Percentiles rank a stretch among this genome's conserved stretches.
Evolutionary conservation across 2,113 vertebrate species (phyloP).

Genomic region (Datnioides undecimradiatus): DNA sequence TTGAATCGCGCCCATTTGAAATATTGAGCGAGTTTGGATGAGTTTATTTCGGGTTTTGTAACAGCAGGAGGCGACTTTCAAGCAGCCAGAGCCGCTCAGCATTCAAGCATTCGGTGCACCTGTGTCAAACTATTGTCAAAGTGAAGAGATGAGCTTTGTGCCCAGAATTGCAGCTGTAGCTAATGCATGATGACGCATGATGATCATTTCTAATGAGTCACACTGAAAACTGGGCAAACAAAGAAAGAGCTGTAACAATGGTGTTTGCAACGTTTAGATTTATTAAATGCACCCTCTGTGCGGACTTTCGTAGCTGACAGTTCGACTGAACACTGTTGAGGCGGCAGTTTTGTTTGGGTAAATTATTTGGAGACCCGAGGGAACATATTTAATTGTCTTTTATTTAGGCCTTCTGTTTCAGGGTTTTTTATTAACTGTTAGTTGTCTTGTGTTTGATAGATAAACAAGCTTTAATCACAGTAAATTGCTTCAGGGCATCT

Average conservation of each 20-base stretch:
- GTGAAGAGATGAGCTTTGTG: background rate
- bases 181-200: background rate
- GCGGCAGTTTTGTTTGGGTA: constrained; percentile 35
- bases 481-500: constrained; percentile 19
- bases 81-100: background rate
- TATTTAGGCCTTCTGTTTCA: constrained; percentile 39
- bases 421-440: constrained; percentile 43
- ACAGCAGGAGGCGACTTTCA: background rate
- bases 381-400: constrained; percentile 54
- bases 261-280: constrained; percentile 7
- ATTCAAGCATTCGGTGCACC: background rate
- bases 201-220: constrained; percentile 5
- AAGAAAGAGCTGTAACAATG: background rate
- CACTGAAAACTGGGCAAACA: constrained; percentile 4
- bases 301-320: constrained; percentile 4
- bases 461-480: constrained; percentile 59
- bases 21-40: constrained; percentile 4
- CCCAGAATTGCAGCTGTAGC: background rate
- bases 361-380: constrained; percentile 40
- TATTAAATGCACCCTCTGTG: constrained; percentile 4
- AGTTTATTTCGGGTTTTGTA: background rate
- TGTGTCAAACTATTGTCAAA: constrained; percentile 3
- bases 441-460: constrained; percentile 39
- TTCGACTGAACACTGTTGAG: constrained; percentile 23
- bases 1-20: background rate